phyloP scores from a whole-genome alignment of 2,797 vertebrate genomes.

The Megalops cyprinoides region DNA sequence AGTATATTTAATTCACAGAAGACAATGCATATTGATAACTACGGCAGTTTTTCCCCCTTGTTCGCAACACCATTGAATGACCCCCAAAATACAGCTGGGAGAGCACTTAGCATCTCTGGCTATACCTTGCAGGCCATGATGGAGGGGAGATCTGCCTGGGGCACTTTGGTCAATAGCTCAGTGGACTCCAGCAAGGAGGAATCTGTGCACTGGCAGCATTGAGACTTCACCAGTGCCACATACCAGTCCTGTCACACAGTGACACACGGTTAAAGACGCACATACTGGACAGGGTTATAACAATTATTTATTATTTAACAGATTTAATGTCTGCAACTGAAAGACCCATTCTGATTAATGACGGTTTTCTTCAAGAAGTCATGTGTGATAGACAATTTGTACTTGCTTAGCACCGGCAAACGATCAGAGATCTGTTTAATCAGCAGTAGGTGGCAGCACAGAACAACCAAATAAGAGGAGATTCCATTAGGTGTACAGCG shows the following conservation, averaged over 20 bases:
- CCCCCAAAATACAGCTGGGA: neutral
- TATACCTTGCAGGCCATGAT: constrained; percentile 90
- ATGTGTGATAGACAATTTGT: neutral
- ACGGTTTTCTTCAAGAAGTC: neutral
- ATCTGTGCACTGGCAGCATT: constrained; percentile 85
- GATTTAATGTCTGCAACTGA: neutral
- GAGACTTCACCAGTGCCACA: constrained; percentile 85
- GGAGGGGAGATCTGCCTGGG: constrained; percentile 77
- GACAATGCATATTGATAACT: too few species aligned
- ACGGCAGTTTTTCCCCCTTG: too few species aligned
- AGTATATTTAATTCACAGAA: too few species aligned
- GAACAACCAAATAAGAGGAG: neutral
- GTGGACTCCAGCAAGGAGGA: constrained; percentile 87
- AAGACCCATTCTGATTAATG: neutral
- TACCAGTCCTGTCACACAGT: constrained; percentile 87
- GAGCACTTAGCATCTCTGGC: neutral
- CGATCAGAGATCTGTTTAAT: neutral
- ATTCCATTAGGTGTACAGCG: neutral
- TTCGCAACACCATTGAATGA: neutral
- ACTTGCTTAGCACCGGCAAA: too few species aligned
- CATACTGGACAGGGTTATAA: too few species aligned
- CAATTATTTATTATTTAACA: too few species aligned
- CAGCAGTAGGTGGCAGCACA: neutral
- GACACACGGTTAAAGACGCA: neutral
- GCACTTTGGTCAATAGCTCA: constrained; percentile 89